Evolutionary conservation across 2,888 invertebrate genomes (phyloP).

Genomic region (Dicranocentrus wangi): DNA sequence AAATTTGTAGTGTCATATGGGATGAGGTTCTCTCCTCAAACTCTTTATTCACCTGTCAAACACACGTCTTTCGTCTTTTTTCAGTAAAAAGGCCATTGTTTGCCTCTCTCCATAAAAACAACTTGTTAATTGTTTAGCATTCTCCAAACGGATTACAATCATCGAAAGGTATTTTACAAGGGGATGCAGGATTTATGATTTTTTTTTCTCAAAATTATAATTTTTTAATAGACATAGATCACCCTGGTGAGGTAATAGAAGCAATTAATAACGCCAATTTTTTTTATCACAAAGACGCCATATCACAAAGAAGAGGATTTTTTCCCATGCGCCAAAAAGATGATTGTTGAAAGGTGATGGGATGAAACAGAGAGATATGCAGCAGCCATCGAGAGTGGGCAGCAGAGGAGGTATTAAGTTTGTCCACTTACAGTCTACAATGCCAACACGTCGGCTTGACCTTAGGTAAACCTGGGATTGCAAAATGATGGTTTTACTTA

Average conservation of each 20-base stretch:
- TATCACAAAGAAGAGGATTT: background rate
- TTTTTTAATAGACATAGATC: too few relatives aligned
- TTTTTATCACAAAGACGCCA: background rate
- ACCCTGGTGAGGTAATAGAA: too few relatives aligned
- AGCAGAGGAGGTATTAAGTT: conserved; percentile 4
- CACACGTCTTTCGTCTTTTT: background rate
- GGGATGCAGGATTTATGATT: too few relatives aligned
- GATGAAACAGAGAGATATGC: background rate
- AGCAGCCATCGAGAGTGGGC: too few relatives aligned
- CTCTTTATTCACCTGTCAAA: conserved; percentile 21
- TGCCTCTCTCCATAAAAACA: background rate
- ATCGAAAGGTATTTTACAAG: too few relatives aligned
- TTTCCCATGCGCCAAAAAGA: background rate
- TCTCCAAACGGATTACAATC: conserved; percentile 5
- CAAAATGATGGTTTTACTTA: conserved; percentile 42
- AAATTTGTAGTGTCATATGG: conserved; percentile 15
- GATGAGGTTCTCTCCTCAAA: background rate
- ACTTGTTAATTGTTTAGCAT: conserved; percentile 20
- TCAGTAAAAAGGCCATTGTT: background rate
- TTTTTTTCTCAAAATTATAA: too few relatives aligned
- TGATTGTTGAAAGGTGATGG: background rate
- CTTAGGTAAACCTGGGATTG: conserved; percentile 47
- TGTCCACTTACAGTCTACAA: conserved; percentile 12
- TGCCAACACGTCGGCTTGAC: conserved; percentile 45
- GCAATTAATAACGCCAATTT: too few relatives aligned